Evolutionary conservation across 2,888 invertebrate species (phyloP), one percentile per base, ranked within the genome.

Genomic region (Eulithis prunata): DNA sequence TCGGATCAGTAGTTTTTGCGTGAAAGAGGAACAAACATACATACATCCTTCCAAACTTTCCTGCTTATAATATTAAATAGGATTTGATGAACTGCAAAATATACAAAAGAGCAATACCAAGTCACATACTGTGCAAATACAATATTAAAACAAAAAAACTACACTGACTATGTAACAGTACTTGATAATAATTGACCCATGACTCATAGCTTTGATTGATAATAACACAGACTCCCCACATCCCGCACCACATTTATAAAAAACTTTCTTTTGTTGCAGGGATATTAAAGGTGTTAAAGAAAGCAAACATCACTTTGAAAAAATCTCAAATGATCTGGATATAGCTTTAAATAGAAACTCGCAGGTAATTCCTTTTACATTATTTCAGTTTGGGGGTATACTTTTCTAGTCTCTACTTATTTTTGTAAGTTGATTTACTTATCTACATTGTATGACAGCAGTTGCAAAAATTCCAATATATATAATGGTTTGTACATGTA

Each of bases 231-330:
- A 73, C 74, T 64, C 70, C 72, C 74, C 63, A 72, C 72, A 68
- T 79, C 75, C 78, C 73, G 66, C 38, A 56, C 45, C 36, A 46
- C 41, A 14, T 49, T 47, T 60, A 60, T 60, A 58, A 53, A 51
- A 62, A 46, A 46, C 52, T 38, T 45, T 57, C 10, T 14, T 59
- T 83, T 82, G 71, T 94, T 94, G 77, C 90, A 97, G 98, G 81
- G 98, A 98, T 85, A 97, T 98, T 66, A 97, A 96, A 89, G 96
- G 96, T 79, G 97, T 98, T 14, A 98, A 97, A 87, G 99, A 99
- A 83, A 96, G 96, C 74, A 96, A 97, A 81, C 96, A 97, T 78
- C 96, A 97, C 86, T 98, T 99, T 91, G 97, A 98, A 78, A 98
- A 98, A 94, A 97, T 98, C 77, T 98, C 98, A 66, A 95, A 96